Evolutionary conservation across 2,888 invertebrate genomes (phyloP), one percentile per base, ranked within the genome.

Genomic region (Ptychoptera contaminata): DNA sequence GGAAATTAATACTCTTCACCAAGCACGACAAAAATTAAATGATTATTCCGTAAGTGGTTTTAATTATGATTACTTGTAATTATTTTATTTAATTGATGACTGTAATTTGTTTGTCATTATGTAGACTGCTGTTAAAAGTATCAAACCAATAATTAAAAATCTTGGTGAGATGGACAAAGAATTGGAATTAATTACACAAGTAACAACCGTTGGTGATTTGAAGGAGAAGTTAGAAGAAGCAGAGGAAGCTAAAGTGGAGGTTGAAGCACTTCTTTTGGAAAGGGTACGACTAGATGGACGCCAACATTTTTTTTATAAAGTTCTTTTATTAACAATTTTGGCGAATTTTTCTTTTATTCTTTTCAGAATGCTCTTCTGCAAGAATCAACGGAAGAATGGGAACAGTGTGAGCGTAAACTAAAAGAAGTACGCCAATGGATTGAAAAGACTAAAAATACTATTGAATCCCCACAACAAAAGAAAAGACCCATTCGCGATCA

Each of bases 361-460:
- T 42, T 73, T 49, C 66, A 88, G 88, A 83, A 84, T 60, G 82
- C 86, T 39, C 68, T 90, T 53, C 72, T 93, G 48, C 86, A 87
- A 73, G 93, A 93, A 68, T 79, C 90, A 43, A 82, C 85, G 40
- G 91, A 92, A 62, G 92, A 93, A 69, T 93, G 93, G 88, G 91
- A 92, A 61, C 86, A 93, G 64, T 93, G 91, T 67, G 92, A 93
- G 66, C 83, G 78, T 63, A 93, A 94, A 65, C 76, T 93, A 63
- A 85, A 86, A 63, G 92, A 93, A 54, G 85, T 87, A 39, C 79
- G 79, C 48, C 73, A 74, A 51, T 94, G 92, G 91, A 77, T 92
- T 54, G 91, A 92, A 49, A 90, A 90, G 58, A 81, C 90, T 8
- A 73, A 76, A 51, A 75, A 78, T 52, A 72, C 76, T 42, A 62